phyloP scores from a whole-genome alignment of 2,797 vertebrate species.

The Alectoris magna region DNA sequence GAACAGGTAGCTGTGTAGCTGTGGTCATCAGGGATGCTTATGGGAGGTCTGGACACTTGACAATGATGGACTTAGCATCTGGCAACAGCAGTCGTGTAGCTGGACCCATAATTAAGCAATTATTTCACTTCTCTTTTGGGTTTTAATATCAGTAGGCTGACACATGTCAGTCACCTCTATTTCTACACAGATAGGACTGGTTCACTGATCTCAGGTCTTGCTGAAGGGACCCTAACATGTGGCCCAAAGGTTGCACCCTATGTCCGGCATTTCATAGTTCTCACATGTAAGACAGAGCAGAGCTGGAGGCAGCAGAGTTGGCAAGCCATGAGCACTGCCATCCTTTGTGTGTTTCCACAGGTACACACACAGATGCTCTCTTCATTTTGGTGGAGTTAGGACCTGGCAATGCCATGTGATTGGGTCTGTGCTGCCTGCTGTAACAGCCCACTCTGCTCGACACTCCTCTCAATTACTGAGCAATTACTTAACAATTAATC shows the following conservation, averaged over 20 bases:
- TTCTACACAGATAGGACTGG: background rate
- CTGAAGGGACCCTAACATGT: background rate
- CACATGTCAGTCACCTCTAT: background rate
- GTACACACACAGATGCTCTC: background rate
- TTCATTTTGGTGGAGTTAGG: background rate
- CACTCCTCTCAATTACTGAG: background rate
- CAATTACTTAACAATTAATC: slow-evolving; percentile 31
- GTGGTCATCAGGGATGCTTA: background rate
- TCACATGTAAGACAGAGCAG: background rate
- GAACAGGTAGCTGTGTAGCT: background rate
- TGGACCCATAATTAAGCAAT: background rate
- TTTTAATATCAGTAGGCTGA: background rate
- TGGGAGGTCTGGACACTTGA: background rate
- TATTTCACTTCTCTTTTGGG: accelerated
- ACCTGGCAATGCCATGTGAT: accelerated
- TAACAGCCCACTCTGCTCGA: background rate
- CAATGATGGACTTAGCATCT: background rate
- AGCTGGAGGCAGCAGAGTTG: background rate
- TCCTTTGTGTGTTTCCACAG: background rate
- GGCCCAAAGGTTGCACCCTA: background rate
- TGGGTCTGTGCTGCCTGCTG: background rate
- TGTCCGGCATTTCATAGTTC: background rate
- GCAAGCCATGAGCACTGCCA: background rate
- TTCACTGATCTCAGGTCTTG: background rate
- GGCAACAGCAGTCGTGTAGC: background rate